phyloP scores from a whole-genome alignment of 2,113 vertebrate genomes.

The Lota lota region DNA sequence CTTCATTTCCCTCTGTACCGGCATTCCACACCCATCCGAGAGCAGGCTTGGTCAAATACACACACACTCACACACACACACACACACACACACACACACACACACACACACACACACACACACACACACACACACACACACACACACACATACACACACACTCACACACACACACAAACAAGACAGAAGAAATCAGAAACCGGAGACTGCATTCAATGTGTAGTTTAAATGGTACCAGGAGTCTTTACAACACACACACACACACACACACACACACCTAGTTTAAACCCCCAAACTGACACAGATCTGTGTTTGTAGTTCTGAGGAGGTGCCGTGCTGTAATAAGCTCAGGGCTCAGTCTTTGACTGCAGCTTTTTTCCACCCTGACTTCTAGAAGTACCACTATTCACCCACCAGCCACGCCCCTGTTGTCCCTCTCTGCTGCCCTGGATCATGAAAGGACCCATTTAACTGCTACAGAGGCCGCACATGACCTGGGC shows the following conservation, averaged over 20 bases:
- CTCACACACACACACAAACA: constrained; percentile 16
- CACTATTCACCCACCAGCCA: constrained; percentile 35
- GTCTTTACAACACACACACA: constrained; percentile 2
- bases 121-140: constrained; percentile 17
- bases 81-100: constrained; percentile 13
- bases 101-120: constrained; percentile 15
- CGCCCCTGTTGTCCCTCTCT: constrained; percentile 36
- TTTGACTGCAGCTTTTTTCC: constrained; percentile 37
- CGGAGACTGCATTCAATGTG: too few species aligned
- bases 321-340: neutral
- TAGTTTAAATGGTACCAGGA: too few species aligned
- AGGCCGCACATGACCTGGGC: constrained; percentile 53
- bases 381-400: constrained; percentile 47
- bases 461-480: constrained; percentile 49
- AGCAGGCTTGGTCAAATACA: constrained; percentile 61
- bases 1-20: constrained; percentile 13
- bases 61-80: constrained; percentile 29
- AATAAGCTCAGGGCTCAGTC: neutral
- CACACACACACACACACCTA: neutral
- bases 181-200: neutral
- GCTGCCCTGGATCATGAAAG: constrained; percentile 48
- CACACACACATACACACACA: constrained; percentile 14
- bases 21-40: constrained; percentile 65
- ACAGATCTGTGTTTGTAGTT: neutral
- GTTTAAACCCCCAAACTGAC: neutral